These are phyloP conservation scores for Nerophis lumbriciformis DNA, from an alignment of 2,113 vertebrate genomes.

Conservation along the genomic window DNA sequence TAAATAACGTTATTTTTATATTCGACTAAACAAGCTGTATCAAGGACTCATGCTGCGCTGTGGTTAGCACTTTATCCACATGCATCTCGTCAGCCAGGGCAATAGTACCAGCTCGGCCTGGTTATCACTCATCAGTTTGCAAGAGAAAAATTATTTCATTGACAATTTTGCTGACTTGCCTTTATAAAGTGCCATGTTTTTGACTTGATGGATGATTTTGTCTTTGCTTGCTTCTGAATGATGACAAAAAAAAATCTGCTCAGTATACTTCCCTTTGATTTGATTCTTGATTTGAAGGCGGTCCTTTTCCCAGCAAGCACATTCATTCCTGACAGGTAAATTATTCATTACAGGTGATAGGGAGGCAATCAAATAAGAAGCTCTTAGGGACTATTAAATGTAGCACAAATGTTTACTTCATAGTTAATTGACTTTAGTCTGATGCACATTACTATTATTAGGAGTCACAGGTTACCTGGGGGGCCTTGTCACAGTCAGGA, in stretches of 20 bases:
- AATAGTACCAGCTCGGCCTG: no score
- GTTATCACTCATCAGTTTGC: no score
- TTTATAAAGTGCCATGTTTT: neutral
- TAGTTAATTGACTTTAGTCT: slow-evolving; percentile 52
- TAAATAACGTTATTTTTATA: no score
- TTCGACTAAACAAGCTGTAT: no score
- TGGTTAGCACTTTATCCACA: no score
- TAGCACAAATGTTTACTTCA: slow-evolving; percentile 49
- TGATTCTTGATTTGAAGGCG: slow-evolving; percentile 21
- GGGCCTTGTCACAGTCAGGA: slow-evolving; percentile 4
- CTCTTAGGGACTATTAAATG: slow-evolving; percentile 54
- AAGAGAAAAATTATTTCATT: no score
- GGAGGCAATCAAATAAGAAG: slow-evolving; percentile 52
- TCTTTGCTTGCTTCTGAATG: slow-evolving; percentile 1
- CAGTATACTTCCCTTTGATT: slow-evolving; percentile 18
- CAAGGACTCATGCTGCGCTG: no score
- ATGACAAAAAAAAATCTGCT: slow-evolving; percentile 10
- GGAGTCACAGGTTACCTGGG: slow-evolving; percentile 7
- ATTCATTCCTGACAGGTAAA: slow-evolving; percentile 34
- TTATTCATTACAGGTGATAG: slow-evolving; percentile 53
- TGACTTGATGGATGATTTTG: neutral
- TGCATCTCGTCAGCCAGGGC: no score
- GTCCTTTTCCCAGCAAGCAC: slow-evolving; percentile 36
- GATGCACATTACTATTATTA: slow-evolving; percentile 29
- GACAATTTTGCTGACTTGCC: no score